phyloP scores from a whole-genome alignment of 2,888 invertebrate genomes.

The Nomada fabriciana region DNA sequence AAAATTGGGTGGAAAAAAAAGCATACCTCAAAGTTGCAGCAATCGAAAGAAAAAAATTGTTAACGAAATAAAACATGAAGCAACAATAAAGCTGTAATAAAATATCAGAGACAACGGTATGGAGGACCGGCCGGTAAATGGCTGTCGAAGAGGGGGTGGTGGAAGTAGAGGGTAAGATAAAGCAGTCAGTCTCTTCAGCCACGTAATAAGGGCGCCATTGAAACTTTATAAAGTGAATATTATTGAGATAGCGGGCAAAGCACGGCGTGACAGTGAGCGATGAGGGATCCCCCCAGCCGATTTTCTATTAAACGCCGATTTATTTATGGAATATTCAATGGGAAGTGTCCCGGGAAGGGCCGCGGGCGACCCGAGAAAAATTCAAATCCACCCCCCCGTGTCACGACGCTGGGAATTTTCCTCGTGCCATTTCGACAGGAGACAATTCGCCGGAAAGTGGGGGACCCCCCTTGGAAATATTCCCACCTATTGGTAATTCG shows the following conservation, averaged over 20 bases:
- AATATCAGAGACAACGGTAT: neutral
- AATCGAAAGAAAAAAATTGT: too few species aligned
- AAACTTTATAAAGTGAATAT: constrained; percentile 83
- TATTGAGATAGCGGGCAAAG: constrained; percentile 79
- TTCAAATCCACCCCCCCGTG: constrained; percentile 75
- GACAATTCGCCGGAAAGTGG: neutral
- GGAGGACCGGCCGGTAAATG: neutral
- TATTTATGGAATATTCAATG: constrained; percentile 84
- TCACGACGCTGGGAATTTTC: constrained; percentile 32
- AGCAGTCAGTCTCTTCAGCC: constrained; percentile 26
- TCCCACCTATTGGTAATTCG: neutral
- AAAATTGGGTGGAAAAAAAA: too few species aligned
- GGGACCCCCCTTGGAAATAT: neutral
- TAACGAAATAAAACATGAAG: too few species aligned
- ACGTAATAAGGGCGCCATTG: constrained; percentile 75
- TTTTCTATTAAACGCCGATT: constrained; percentile 83
- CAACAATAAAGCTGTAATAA: neutral
- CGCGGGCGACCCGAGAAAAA: constrained; percentile 70
- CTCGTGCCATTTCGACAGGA: constrained; percentile 45
- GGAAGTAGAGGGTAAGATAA: neutral
- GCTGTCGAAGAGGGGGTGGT: neutral
- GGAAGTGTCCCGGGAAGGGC: constrained; percentile 64
- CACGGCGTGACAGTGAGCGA: constrained; percentile 79
- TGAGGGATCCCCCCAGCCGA: constrained; percentile 72
- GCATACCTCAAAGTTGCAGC: too few species aligned